These are phyloP conservation scores for Drosophila nannoptera DNA, from an alignment of 1,140 invertebrate genomes.

Conservation along the genomic window DNA sequence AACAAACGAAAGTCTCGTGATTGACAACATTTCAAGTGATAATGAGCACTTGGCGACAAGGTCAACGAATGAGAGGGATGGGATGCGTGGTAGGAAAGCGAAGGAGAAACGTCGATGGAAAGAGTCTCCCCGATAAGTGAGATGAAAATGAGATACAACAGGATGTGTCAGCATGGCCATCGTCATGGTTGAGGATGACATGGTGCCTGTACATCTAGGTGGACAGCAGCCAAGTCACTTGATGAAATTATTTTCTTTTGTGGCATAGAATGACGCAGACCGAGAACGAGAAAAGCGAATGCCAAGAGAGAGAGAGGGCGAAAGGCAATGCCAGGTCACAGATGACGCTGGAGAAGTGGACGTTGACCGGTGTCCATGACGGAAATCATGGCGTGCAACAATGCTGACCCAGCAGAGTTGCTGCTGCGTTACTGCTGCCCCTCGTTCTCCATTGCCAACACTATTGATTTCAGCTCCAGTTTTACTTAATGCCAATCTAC, in stretches of 20 bases:
- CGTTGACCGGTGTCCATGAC: conserved; percentile 52
- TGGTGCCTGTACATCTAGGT: conserved; percentile 6
- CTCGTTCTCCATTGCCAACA: conserved; percentile 7
- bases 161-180: conserved; percentile 44
- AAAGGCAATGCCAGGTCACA: conserved; percentile 4
- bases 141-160: conserved; percentile 7
- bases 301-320: background rate
- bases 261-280: background rate
- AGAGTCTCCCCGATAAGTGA: background rate
- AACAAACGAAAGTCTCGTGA: conserved; percentile 72
- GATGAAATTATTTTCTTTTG: conserved; percentile 54
- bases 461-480: conserved; percentile 48
- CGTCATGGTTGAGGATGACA: conserved; percentile 20
- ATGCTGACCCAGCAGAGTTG: conserved; percentile 62
- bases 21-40: conserved; percentile 74
- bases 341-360: conserved; percentile 19
- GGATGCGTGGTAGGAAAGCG: background rate
- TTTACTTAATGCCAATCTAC: conserved; percentile 59
- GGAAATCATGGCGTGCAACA: conserved; percentile 58
- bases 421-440: background rate
- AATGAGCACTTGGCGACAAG: conserved; percentile 59
- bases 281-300: background rate
- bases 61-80: background rate
- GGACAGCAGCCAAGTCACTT: conserved; percentile 32
- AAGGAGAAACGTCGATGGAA: no score